phyloP scores from a whole-genome alignment of 2,888 invertebrate species.

The Cryptus armator region DNA sequence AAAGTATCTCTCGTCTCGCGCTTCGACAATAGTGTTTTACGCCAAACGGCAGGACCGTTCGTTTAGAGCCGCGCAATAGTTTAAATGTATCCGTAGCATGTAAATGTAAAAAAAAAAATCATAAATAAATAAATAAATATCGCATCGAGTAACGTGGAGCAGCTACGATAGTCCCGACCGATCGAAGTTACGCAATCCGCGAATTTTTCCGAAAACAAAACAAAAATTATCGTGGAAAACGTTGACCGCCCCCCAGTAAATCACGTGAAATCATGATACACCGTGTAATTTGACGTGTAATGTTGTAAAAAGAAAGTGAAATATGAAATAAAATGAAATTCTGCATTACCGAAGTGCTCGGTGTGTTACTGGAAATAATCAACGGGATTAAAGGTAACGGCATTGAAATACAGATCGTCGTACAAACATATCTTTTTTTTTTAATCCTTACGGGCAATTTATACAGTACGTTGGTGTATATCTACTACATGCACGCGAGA shows the following conservation, averaged over 20 bases:
- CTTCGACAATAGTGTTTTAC: slow-evolving; percentile 47
- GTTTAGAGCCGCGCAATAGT: slow-evolving; percentile 51
- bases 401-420: slow-evolving; percentile 20
- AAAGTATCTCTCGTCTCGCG: slow-evolving; percentile 37
- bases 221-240: slow-evolving; percentile 34
- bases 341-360: slow-evolving; percentile 10
- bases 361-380: neutral
- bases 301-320: slow-evolving; percentile 25
- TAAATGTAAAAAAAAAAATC: slow-evolving; percentile 11
- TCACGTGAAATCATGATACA: slow-evolving; percentile 48
- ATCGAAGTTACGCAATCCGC: neutral
- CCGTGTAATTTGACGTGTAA: slow-evolving; percentile 60
- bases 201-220: slow-evolving; percentile 25
- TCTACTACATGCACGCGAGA: slow-evolving; percentile 12
- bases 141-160: neutral
- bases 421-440: slow-evolving; percentile 37
- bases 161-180: neutral
- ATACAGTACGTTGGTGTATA: slow-evolving; percentile 47
- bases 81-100: slow-evolving; percentile 34
- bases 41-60: slow-evolving; percentile 68
- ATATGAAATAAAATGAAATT: slow-evolving; percentile 54
- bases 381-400: neutral
- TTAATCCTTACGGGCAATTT: slow-evolving; percentile 43
- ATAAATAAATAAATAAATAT: slow-evolving; percentile 36
- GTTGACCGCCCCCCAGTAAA: slow-evolving; percentile 30